Base-by-base conservation (phyloP, 2,888 invertebrate genomes). In the Furcula furcula region DNA sequence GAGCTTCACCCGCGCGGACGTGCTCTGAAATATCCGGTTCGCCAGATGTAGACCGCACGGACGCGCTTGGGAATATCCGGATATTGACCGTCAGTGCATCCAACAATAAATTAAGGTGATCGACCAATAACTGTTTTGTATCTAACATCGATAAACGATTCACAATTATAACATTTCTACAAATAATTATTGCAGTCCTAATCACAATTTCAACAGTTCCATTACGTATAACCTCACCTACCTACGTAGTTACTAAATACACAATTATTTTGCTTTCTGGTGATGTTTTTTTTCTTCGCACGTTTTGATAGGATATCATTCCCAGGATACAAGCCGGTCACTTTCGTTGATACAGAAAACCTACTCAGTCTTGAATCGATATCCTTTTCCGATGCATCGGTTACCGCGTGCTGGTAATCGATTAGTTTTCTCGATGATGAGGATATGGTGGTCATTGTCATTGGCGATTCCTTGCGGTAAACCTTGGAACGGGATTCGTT, bases 241-340 rank as follows among this genome's bases (percentile, higher is more conserved):
- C 23, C 11, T 1, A 23, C 23, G 10, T 11, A 11, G 4, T 10
- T 10, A 7, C 12, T 10, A 4, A 23, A 11, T 6, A 23, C 23
- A 23, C n/a, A 7, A 21, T 21, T 21, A n/a, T n/a, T n/a, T n/a
- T n/a, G n/a, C n/a, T n/a, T n/a, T n/a, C n/a, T n/a, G n/a, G n/a
- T n/a, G n/a, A n/a, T n/a, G n/a, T n/a, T n/a, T n/a, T 2, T 7
- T 18, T 28, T 16, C 11, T 28, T 28, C 28, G 4, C 3, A 4
- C 11, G 10, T 10, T 55, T 66, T 0, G 73, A 67, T 16, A 68
- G 32, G 7, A 66, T 65, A 32, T 73, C 71, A 9, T 71, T 43
- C 0, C 74, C 76, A 0, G 77, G 77, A 25, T 61, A 71, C 25
- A 75, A 18, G 0, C 62, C 61, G 0, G 65, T 66, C 1, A 69